These are phyloP conservation scores for Scyliorhinus canicula DNA, from an alignment of 2,797 vertebrate genomes.

Conservation along the genomic window DNA sequence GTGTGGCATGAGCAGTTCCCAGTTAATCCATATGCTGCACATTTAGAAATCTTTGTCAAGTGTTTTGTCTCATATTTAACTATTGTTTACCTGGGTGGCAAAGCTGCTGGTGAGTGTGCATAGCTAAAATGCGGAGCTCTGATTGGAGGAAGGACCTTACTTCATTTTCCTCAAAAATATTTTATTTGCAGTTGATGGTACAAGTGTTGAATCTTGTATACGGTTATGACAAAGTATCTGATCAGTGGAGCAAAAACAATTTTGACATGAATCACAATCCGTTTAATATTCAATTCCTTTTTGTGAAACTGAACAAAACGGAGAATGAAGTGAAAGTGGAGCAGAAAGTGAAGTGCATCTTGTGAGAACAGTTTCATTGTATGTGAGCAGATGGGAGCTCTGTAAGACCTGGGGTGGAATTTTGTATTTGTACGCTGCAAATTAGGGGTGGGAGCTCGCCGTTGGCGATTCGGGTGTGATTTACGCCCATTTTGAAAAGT, in stretches of 20 bases:
- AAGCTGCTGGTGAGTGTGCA: not conserved
- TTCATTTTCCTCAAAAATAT: not conserved
- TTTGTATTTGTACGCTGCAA: not conserved
- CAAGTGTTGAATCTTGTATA: not conserved
- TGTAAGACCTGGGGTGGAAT: not conserved
- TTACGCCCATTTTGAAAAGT: not conserved
- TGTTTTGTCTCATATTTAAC: not conserved
- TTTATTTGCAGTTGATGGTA: not conserved
- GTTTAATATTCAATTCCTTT: not conserved
- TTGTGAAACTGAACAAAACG: not conserved
- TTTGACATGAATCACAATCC: not conserved
- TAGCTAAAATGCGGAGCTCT: not conserved
- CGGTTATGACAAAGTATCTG: not conserved
- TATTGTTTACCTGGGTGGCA: not conserved
- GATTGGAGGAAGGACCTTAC: not conserved
- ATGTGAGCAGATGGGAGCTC: no score
- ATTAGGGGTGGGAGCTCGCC: not conserved
- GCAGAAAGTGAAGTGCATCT: not conserved
- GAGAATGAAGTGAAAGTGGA: not conserved
- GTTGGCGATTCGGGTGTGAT: not conserved
- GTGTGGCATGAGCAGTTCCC: not conserved
- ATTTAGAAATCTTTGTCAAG: not conserved
- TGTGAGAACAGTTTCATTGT: not conserved
- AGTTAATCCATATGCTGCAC: not conserved
- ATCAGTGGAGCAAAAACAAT: not conserved